phyloP scores from a whole-genome alignment of 2,113 vertebrate species.

The Cariama cristata region DNA sequence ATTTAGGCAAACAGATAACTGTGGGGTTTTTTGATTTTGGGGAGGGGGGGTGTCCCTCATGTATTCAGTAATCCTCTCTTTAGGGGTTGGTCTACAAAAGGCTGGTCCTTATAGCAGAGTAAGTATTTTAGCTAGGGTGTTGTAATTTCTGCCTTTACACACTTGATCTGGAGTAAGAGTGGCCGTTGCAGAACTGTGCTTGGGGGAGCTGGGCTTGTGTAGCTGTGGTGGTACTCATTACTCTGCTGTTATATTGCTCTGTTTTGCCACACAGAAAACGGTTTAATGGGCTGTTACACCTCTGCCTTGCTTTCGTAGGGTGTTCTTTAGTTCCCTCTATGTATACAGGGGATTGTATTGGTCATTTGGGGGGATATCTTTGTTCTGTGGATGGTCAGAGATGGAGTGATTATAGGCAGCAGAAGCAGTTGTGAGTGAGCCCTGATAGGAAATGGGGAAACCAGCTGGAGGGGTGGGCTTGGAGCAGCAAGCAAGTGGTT shows the following conservation, averaged over 20 bases:
- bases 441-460: background rate
- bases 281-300: background rate
- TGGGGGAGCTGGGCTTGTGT: background rate
- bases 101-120: background rate
- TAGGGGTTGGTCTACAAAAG: background rate
- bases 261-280: rapidly evolving
- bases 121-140: rapidly evolving
- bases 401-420: background rate
- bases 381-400: background rate
- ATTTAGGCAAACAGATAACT: background rate
- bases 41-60: rapidly evolving
- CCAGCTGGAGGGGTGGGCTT: background rate
- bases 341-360: rapidly evolving
- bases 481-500: background rate
- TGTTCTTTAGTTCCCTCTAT: background rate
- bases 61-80: background rate
- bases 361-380: background rate
- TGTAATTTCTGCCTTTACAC: background rate
- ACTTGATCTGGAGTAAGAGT: background rate
- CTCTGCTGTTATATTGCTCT: background rate
- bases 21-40: rapidly evolving
- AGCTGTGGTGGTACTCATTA: background rate
- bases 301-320: background rate
- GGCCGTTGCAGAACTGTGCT: background rate
- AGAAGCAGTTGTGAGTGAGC: background rate